phyloP scores from a whole-genome alignment of 30 jellyfish, hydroid and myxozoan genomes.

The Thelohanellus kitauei region DNA sequence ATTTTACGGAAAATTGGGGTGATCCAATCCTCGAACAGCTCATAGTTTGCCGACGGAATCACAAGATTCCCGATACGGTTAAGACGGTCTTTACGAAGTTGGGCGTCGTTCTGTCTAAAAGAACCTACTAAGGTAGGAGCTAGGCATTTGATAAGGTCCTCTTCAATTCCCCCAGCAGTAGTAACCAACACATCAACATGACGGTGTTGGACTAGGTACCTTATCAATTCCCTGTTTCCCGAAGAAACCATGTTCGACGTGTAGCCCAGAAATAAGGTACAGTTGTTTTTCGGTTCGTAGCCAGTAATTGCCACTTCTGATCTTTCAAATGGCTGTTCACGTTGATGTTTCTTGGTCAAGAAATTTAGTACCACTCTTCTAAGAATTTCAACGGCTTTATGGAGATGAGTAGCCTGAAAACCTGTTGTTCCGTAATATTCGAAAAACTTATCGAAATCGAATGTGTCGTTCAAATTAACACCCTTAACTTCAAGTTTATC shows the following conservation, averaged over 20 bases:
- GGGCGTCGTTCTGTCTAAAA: constrained; percentile 23
- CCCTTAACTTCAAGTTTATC: no score
- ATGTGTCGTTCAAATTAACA: no score
- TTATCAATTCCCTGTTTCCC: constrained; percentile 62
- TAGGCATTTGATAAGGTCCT: constrained; percentile 57
- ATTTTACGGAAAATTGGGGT: constrained; percentile 29
- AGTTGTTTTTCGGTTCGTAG: constrained; percentile 20
- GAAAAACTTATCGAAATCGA: constrained; percentile 23
- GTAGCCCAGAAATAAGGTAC: constrained; percentile 52
- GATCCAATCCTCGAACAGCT: constrained; percentile 69
- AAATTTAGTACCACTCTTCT: constrained; percentile 15
- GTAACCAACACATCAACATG: constrained; percentile 71
- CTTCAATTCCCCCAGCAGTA: constrained; percentile 93
- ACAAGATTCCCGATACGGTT: constrained; percentile 78
- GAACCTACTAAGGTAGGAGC: constrained; percentile 55
- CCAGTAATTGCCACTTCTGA: constrained; percentile 22
- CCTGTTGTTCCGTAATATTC: constrained; percentile 22
- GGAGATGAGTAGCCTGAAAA: constrained; percentile 55
- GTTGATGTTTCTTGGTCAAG: not conserved
- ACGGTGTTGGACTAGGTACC: constrained; percentile 40
- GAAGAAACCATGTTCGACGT: constrained; percentile 94
- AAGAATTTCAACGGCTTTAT: constrained; percentile 35
- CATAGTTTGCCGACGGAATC: constrained; percentile 47
- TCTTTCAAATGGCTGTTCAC: constrained; percentile 17
- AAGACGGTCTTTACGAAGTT: constrained; percentile 27